Evolutionary conservation across 2,113 vertebrate species (phyloP).

Genomic region (Neopipo cinnamomea): DNA sequence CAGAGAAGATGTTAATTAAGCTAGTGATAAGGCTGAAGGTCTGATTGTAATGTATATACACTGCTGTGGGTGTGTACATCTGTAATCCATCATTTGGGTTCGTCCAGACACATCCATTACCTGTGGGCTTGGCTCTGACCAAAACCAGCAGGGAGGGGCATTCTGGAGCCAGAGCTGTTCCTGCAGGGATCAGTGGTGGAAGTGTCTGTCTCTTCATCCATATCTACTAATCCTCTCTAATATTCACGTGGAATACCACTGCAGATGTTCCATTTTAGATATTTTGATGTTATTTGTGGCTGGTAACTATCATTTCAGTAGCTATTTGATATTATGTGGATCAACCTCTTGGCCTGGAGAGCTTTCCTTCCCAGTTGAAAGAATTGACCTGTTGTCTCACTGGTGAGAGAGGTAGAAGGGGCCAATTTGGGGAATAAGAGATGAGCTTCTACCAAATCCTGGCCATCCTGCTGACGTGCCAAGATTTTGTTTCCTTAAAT

Average conservation of each 20-base stretch:
- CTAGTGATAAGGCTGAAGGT: not conserved
- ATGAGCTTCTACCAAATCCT: not conserved
- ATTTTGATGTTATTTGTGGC: not conserved
- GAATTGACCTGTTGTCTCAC: not conserved
- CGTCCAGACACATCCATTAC: not conserved
- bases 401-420: not conserved
- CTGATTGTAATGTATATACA: not conserved
- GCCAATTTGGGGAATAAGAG: not conserved
- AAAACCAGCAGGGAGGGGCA: not conserved
- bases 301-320: accelerated
- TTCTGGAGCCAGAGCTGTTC: not conserved
- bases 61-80: not conserved
- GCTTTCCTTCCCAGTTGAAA: not conserved
- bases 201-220: not conserved
- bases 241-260: not conserved
- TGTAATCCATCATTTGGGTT: not conserved
- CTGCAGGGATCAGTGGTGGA: not conserved
- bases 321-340: too few species aligned
- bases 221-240: not conserved
- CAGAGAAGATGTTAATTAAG: not conserved
- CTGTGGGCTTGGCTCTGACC: not conserved
- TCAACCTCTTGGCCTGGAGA: not conserved
- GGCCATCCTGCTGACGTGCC: not conserved
- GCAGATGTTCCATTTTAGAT: not conserved
- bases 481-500: not conserved